Evolutionary conservation across 2,888 invertebrate genomes (phyloP).

Genomic region (Epinotia demarniana): DNA sequence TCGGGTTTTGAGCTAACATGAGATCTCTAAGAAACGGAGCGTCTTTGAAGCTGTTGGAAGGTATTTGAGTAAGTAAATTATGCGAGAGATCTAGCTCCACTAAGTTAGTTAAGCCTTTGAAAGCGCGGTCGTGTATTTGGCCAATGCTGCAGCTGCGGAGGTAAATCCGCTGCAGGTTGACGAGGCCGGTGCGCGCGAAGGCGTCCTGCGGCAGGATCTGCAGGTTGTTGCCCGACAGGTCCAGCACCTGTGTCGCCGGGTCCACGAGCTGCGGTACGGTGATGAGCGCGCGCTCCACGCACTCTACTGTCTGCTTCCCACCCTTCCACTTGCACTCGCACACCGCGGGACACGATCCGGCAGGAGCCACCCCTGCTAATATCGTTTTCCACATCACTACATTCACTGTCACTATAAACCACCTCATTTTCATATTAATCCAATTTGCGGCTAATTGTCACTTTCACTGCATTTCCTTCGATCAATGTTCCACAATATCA

Average conservation of each 20-base stretch:
- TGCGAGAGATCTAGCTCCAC: constrained; percentile 95
- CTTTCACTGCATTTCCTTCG: constrained; percentile 60
- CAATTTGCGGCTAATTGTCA: constrained; percentile 57
- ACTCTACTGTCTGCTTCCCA: constrained; percentile 96
- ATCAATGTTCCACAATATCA: constrained; percentile 49
- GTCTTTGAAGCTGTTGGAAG: constrained; percentile 91
- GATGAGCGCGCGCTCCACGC: constrained; percentile 92
- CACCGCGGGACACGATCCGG: constrained; percentile 88
- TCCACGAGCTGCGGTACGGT: constrained; percentile 94
- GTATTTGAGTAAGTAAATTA: constrained; percentile 92
- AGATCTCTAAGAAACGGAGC: constrained; percentile 93
- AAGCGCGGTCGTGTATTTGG: constrained; percentile 93
- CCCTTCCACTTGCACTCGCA: constrained; percentile 98
- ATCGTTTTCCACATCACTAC: constrained; percentile 76
- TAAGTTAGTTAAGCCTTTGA: constrained; percentile 94
- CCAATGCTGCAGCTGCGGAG: constrained; percentile 93
- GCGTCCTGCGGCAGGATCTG: constrained; percentile 92
- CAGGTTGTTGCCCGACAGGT: constrained; percentile 94
- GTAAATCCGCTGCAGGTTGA: constrained; percentile 94
- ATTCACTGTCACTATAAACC: constrained; percentile 77
- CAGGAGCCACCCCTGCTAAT: constrained; percentile 76
- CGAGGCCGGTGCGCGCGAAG: constrained; percentile 91
- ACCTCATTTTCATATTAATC: constrained; percentile 77
- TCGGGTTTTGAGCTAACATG: constrained; percentile 91
- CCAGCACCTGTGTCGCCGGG: constrained; percentile 95